These are phyloP conservation scores for Stegophylla sp. DNA, from an alignment of 2,888 invertebrate genomes.

Conservation along the genomic window DNA sequence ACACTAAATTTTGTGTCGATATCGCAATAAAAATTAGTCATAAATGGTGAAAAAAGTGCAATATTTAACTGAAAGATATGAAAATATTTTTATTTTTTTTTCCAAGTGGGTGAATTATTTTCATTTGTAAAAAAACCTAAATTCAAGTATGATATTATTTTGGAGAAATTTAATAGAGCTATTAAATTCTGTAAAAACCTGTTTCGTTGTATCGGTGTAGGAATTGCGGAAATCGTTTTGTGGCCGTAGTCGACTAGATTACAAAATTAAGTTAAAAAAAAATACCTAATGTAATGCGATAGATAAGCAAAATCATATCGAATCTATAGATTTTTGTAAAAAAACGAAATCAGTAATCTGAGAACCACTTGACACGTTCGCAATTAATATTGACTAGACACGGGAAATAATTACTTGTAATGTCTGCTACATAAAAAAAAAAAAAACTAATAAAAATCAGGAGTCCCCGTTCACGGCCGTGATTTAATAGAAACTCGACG, in stretches of 20 bases:
- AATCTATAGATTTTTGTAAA: background rate
- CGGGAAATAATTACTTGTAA: background rate
- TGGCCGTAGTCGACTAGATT: no score
- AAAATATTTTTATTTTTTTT: no score
- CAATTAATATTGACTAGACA: slow-evolving; percentile 22
- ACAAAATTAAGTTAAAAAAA: no score
- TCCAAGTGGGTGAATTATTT: no score
- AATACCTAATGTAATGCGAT: background rate
- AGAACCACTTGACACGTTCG: slow-evolving; percentile 14
- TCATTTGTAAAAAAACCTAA: no score
- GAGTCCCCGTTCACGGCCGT: slow-evolving; percentile 11
- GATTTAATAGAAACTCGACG: slow-evolving; percentile 31
- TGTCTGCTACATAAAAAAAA: background rate
- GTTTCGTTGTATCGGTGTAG: no score
- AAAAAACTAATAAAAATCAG: slow-evolving; percentile 14
- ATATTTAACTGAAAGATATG: no score
- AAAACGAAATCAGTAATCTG: background rate
- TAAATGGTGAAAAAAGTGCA: background rate
- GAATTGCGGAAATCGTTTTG: no score
- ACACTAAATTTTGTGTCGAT: background rate
- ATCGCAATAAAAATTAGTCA: background rate
- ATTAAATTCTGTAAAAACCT: no score
- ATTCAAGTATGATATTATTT: no score
- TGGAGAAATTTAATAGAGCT: no score
- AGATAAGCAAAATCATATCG: background rate